These are phyloP conservation scores for Epizoanthus fatuus DNA, from an alignment of 92 coral and sea anemone genomes.

Conservation along the genomic window DNA sequence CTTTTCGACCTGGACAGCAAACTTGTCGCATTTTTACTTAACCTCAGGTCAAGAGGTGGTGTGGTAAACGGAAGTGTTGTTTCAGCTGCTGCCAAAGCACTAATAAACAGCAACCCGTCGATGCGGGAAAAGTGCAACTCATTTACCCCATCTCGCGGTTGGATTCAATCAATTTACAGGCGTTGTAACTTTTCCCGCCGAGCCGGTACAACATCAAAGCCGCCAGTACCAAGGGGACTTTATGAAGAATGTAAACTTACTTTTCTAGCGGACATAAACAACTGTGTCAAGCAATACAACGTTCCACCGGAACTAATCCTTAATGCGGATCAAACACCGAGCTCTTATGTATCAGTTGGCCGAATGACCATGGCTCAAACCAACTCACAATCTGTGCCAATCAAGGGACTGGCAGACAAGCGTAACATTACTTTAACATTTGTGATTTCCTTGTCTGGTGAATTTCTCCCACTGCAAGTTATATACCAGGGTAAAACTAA, in stretches of 20 bases:
- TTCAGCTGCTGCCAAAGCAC: constrained; percentile 25
- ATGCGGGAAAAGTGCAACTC: constrained; percentile 39
- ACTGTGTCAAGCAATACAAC: too few species aligned
- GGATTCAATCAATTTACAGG: constrained; percentile 72
- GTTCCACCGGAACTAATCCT: constrained; percentile 38
- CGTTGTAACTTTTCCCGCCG: constrained; percentile 70
- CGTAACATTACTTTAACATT: constrained; percentile 59
- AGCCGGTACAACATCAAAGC: neutral
- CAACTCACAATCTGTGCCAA: constrained; percentile 66
- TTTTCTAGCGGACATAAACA: too few species aligned
- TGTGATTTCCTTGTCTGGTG: constrained; percentile 63
- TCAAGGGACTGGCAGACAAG: constrained; percentile 62
- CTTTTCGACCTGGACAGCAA: constrained; percentile 34
- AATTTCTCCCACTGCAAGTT: constrained; percentile 69
- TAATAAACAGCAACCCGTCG: constrained; percentile 25
- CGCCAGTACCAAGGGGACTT: too few species aligned
- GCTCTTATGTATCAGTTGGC: constrained; percentile 80
- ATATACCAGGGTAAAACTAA: constrained; percentile 68
- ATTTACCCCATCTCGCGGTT: constrained; percentile 64
- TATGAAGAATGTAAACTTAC: neutral
- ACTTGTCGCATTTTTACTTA: too few species aligned
- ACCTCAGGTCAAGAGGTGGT: constrained; percentile 24
- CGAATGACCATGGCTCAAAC: constrained; percentile 80
- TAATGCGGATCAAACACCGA: constrained; percentile 77
- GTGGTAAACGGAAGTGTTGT: constrained; percentile 34